phyloP scores from a whole-genome alignment of 2,797 vertebrate species.

The Heteromormyrus szaboi region DNA sequence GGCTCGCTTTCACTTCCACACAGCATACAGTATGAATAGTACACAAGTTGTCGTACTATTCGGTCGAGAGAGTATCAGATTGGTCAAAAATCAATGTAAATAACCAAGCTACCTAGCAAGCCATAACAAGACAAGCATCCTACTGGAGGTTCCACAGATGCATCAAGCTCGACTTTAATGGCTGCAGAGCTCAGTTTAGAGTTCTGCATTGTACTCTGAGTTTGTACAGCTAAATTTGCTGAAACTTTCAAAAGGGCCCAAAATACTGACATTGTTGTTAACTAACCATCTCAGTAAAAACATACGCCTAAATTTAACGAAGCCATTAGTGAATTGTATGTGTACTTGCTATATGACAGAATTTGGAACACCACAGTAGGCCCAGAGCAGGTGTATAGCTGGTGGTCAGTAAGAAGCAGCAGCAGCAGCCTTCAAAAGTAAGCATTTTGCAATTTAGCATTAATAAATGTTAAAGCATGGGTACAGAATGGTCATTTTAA shows the following conservation, averaged over 20 bases:
- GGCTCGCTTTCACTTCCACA: background rate
- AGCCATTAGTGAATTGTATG: background rate
- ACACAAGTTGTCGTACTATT: background rate
- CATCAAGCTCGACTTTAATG: background rate
- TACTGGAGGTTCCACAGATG: background rate
- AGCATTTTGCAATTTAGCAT: background rate
- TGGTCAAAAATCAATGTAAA: background rate
- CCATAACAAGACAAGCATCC: background rate
- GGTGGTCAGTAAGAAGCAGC: background rate
- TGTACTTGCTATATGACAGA: background rate
- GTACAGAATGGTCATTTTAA: background rate
- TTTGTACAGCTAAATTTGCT: background rate
- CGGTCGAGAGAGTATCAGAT: background rate
- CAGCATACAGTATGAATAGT: background rate
- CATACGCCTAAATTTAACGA: background rate
- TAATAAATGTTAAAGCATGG: conserved; percentile 3
- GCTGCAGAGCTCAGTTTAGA: background rate
- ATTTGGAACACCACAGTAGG: background rate
- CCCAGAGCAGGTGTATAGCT: background rate
- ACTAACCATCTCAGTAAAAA: too few species aligned
- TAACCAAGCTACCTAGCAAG: background rate
- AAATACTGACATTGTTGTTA: background rate
- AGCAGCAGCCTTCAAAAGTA: background rate
- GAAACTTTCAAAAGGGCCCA: background rate
- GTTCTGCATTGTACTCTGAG: background rate